Base-by-base conservation (phyloP, 1,140 invertebrate genomes). In the Nasonia vitripennis region DNA sequence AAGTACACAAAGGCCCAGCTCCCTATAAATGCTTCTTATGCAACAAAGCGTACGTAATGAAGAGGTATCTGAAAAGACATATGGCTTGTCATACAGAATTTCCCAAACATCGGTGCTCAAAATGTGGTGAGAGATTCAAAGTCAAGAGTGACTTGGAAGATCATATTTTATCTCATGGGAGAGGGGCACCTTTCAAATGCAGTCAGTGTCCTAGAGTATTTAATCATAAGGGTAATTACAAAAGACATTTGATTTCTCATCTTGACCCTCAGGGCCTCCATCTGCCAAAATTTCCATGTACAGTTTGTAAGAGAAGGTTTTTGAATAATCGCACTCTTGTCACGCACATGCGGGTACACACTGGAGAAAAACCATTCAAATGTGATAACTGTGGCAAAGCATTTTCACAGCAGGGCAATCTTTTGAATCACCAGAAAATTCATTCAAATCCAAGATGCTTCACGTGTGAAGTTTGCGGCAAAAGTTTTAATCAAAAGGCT, bases 281-380 rank as follows among this genome's bases (percentile, higher is more conserved):
- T 78, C 75, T 93, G 37, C 91, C 91, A 9, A 93, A 93, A 27
- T 94, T 90, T 86, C 93, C 92, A 2, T 96, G 95, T 80, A 90
- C 92, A 12, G 88, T 94, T 2, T 96, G 95, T 81, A 94, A 93
- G 0, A 95, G 95, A 85, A 91, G 93, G 31, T 93, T 93, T 70
- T 84, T 90, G 11, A 93, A 93, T 74, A 93, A 93, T 87, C 91
- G 92, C 10, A 93, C 93, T 0, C 81, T 93, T 0, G 86, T 90
- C 11, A 92, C 89, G 2, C 94, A 94, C 75, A 92, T 94, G 87
- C 91, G 96, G 3, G 95, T 96, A 2, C 96, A 97, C 87, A 96
- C 95, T 1, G 94, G 94, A 1, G 94, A 95, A 79, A 95, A 95
- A 78, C 95, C 95, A 0, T 95, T 93, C 75, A 89, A 92, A 12